phyloP scores from a whole-genome alignment of 2,113 vertebrate genomes.

The Anhinga anhinga region DNA sequence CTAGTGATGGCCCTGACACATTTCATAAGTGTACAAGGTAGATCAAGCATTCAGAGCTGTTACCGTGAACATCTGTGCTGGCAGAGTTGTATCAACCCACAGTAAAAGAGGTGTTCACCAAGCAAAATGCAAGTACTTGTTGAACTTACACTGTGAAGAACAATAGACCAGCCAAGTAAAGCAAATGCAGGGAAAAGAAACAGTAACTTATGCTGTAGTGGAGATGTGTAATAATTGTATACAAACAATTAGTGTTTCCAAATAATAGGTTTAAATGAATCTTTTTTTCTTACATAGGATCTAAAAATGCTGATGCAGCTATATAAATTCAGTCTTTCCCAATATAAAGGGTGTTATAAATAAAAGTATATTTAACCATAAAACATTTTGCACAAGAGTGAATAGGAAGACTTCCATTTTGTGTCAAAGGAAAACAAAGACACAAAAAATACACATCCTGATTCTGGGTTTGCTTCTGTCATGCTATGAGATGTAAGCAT shows the following conservation, averaged over 20 bases:
- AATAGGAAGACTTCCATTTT: neutral
- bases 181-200: neutral
- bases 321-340: neutral
- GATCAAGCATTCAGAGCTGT: neutral
- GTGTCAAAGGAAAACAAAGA: neutral
- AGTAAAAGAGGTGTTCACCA: neutral
- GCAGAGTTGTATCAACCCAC: neutral
- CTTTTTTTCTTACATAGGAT: neutral
- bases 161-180: neutral
- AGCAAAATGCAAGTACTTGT: neutral
- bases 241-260: neutral
- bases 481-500: accelerated
- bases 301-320: neutral
- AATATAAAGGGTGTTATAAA: neutral
- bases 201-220: neutral
- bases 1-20: neutral
- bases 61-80: neutral
- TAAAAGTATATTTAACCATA: neutral
- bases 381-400: neutral
- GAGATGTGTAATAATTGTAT: neutral
- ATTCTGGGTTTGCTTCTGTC: neutral
- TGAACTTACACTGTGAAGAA: neutral
- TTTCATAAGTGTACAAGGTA: neutral
- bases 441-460: neutral
- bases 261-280: neutral